Conservation (phyloP, 1,140 invertebrate species). For the Chlorops oryzae region DNA sequence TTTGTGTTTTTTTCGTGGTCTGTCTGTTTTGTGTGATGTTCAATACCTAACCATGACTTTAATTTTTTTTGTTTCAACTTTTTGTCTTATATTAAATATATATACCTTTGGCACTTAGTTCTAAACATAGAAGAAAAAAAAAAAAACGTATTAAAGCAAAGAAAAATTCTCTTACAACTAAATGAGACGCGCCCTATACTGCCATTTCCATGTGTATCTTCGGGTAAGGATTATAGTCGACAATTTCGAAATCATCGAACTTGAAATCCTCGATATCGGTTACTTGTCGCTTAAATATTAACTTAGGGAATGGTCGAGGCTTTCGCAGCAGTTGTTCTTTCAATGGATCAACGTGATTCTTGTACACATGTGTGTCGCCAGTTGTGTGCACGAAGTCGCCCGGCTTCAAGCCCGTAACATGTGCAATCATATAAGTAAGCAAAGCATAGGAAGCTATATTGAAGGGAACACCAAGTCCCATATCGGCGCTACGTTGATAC, state of each 20-base stretch:
- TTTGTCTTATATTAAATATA: too few species aligned
- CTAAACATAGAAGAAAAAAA: too few species aligned
- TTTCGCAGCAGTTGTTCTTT: constrained; percentile 74
- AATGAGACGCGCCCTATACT: constrained; percentile 62
- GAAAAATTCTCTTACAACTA: too few species aligned
- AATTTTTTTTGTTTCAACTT: too few species aligned
- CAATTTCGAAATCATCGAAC: constrained; percentile 81
- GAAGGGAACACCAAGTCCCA: constrained; percentile 97
- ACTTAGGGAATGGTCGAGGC: constrained; percentile 77
- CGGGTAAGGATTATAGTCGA: constrained; percentile 82
- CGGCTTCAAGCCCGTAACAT: constrained; percentile 84
- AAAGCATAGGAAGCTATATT: constrained; percentile 98
- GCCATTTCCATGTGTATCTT: constrained; percentile 97
- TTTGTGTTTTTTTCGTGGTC: too few species aligned
- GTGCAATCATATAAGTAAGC: constrained; percentile 93
- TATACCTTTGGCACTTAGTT: too few species aligned
- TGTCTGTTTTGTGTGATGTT: too few species aligned
- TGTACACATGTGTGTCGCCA: constrained; percentile 95
- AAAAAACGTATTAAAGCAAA: too few species aligned
- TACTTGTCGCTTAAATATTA: constrained; percentile 66
- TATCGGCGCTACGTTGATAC: constrained; percentile 96
- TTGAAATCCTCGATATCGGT: constrained; percentile 85
- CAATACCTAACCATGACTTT: too few species aligned
- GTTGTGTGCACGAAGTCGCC: constrained; percentile 95
- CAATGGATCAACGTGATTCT: constrained; percentile 84